phyloP scores from a whole-genome alignment of 2,888 invertebrate genomes.

The Aphodius sticticus region DNA sequence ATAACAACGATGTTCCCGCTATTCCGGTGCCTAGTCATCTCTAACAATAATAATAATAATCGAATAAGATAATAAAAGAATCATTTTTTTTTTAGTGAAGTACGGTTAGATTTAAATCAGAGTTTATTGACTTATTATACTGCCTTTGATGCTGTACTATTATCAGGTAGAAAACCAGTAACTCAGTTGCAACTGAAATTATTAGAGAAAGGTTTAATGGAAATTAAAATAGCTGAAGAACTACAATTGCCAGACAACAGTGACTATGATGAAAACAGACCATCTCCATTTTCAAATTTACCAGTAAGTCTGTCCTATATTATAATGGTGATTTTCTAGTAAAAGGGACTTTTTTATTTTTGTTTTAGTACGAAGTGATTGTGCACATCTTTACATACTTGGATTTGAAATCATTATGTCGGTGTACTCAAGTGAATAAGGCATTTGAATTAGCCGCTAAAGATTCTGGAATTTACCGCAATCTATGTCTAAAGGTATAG shows the following conservation, averaged over 20 bases:
- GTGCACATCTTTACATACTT: constrained; percentile 81
- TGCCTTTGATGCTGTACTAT: constrained; percentile 83
- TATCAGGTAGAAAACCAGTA: constrained; percentile 68
- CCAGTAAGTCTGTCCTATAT: constrained; percentile 53
- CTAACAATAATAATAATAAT: no score
- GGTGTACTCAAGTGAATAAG: constrained; percentile 78
- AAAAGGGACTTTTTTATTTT: constrained; percentile 27
- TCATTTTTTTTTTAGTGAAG: constrained; percentile 65
- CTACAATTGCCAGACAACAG: background rate
- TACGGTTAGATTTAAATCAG: constrained; percentile 89
- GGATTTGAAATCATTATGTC: constrained; percentile 80
- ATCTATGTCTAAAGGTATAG: constrained; percentile 75
- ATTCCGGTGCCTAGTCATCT: no score
- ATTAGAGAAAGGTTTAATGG: constrained; percentile 45
- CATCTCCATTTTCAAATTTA: constrained; percentile 49
- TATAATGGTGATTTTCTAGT: background rate
- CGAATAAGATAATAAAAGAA: constrained; percentile 11
- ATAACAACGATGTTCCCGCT: background rate
- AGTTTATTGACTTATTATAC: constrained; percentile 83
- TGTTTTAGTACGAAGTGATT: constrained; percentile 82
- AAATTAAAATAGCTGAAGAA: constrained; percentile 16
- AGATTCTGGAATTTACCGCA: constrained; percentile 79
- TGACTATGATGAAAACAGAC: constrained; percentile 29
- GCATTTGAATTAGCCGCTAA: constrained; percentile 76
- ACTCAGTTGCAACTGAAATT: constrained; percentile 48